Base-by-base conservation (phyloP, 1,140 invertebrate species). In the Protaetia brevitarsis region DNA sequence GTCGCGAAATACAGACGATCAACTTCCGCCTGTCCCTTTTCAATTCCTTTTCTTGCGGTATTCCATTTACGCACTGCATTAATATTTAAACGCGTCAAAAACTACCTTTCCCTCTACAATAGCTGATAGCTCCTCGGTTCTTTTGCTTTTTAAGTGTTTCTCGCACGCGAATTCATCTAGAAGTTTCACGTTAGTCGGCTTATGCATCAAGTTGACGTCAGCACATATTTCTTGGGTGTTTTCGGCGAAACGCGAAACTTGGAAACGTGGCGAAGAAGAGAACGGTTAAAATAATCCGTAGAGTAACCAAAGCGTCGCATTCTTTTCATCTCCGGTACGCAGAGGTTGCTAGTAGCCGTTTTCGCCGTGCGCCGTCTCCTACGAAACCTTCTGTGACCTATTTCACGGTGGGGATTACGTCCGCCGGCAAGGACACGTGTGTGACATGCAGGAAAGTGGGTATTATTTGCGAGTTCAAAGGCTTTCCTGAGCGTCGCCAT, bases 201-300 rank as follows among this genome's bases (percentile, higher is more conserved):
- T 51, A 19, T 51, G 11, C 26, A 19, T 19, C 5, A 51, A 23
- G 19, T 19, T 51, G 19, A 51, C 19, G 41, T 51, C 41, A 51
- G 3, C 41, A 23, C 5, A 21, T 51, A 19, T 51, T 51, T 23
- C 19, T 19, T 8, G 10, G 5, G 16, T 23, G 5, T 34, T 6
- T 34, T 23, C 41, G 6, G 6, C 2, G 16, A 34, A 34, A 19
- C 41, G 16, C 13, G 16, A 51, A 19, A 51, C 19, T 2, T 2
- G 19, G 26, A 51, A 23, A 51, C 19, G 41, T 13, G 7, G 8
- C 19, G 41, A 51, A 51, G 21, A 10, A 51, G 26, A 51, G 26
- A 37, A 16, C 41, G 41, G 41, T 51, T 51, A 51, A 51, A 51
- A 51, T 51, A 51, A 51, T 51, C 41, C 41, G 41, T 51, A 51